These are phyloP conservation scores for Napeogenes inachia DNA, from an alignment of 2,888 invertebrate species.

Conservation along the genomic window DNA sequence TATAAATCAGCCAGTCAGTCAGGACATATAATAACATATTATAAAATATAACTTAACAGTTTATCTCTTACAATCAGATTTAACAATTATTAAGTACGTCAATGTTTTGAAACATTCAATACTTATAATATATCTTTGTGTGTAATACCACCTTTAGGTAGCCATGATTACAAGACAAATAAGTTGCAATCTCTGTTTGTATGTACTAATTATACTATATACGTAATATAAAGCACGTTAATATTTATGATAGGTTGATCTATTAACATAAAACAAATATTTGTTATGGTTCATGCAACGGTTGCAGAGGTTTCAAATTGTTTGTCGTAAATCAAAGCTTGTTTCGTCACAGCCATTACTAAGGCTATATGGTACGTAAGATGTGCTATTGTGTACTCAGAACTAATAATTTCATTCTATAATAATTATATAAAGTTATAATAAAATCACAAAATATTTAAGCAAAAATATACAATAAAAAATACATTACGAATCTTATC, in stretches of 20 bases:
- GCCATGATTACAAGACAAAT: too few species aligned
- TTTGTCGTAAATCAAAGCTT: conserved; percentile 6
- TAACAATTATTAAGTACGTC: too few species aligned
- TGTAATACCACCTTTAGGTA: too few species aligned
- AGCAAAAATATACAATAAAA: conserved; percentile 5
- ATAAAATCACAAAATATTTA: conserved; percentile 6
- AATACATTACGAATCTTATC: neutral
- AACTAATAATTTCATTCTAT: conserved; percentile 12
- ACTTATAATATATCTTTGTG: too few species aligned
- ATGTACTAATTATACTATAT: neutral
- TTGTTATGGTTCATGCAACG: conserved; percentile 9
- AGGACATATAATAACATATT: too few species aligned
- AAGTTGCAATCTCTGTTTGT: too few species aligned
- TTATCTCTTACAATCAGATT: too few species aligned
- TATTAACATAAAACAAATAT: conserved; percentile 1
- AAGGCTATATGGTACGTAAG: conserved; percentile 13
- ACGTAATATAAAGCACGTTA: neutral
- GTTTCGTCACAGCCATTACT: conserved; percentile 22
- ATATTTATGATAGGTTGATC: too few species aligned
- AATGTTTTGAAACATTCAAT: too few species aligned
- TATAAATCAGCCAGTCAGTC: too few species aligned
- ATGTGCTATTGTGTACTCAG: conserved; percentile 7
- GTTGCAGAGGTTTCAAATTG: conserved; percentile 8
- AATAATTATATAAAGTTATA: neutral
- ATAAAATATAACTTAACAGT: too few species aligned